Conservation (phyloP, 2,888 invertebrate genomes). For the Epistrophella euchroma region DNA sequence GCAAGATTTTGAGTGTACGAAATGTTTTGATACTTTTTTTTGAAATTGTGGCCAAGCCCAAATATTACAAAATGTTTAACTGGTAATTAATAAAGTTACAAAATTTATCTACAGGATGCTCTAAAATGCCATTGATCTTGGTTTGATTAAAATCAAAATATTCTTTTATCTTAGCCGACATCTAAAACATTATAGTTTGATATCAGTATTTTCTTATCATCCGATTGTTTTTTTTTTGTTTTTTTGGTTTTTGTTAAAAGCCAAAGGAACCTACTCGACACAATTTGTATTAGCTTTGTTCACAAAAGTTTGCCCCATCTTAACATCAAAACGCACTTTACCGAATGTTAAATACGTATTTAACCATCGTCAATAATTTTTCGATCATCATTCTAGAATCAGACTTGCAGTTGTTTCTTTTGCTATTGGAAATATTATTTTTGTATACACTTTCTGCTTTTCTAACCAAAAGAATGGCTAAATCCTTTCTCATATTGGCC, state of each 20-base stretch:
- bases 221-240: background rate
- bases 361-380: slow-evolving; percentile 47
- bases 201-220: slow-evolving; percentile 11
- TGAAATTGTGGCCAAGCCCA: background rate
- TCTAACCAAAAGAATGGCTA: slow-evolving; percentile 40
- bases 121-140: background rate
- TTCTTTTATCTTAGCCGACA: slow-evolving; percentile 22
- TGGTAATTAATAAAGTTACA: background rate
- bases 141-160: slow-evolving; percentile 7
- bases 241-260: background rate
- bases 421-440: background rate
- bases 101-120: background rate
- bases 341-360: slow-evolving; percentile 48
- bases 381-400: slow-evolving; percentile 57
- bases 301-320: background rate
- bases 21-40: background rate
- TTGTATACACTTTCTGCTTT: background rate
- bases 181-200: background rate
- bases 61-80: slow-evolving; percentile 10
- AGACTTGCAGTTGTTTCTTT: slow-evolving; percentile 27
- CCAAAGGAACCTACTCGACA: background rate
- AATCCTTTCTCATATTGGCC: slow-evolving; percentile 28
- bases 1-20: too few species aligned
- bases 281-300: background rate
- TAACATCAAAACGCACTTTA: slow-evolving; percentile 66